phyloP scores from a whole-genome alignment of 2,797 vertebrate genomes.

The Myotis daubentonii region DNA sequence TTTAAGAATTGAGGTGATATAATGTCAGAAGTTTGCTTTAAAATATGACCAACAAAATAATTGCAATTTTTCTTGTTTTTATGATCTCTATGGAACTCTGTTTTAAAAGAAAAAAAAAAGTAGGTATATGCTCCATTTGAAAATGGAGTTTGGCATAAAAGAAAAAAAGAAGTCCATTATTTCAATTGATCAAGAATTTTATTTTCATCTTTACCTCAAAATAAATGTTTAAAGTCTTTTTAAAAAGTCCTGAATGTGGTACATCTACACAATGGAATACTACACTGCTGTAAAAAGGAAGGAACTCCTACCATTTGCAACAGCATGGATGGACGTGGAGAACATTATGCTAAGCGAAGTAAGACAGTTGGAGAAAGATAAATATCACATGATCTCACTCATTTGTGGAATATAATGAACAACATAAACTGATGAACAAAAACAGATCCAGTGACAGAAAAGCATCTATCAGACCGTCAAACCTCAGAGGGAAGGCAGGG shows the following conservation, averaged over 20 bases:
- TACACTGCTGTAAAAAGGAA: too few relatives aligned
- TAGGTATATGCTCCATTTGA: not conserved
- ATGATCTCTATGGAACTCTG: not conserved
- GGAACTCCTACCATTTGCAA: too few relatives aligned
- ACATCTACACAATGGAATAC: too few relatives aligned
- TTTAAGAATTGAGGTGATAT: not conserved
- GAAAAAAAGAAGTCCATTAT: not conserved
- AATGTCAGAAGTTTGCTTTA: slow-evolving; percentile 9
- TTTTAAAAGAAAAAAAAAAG: not conserved
- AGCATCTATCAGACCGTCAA: too few relatives aligned
- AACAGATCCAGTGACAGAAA: too few relatives aligned
- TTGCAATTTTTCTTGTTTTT: not conserved
- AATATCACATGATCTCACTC: too few relatives aligned
- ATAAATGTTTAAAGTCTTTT: slow-evolving; percentile 17
- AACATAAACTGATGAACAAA: too few relatives aligned
- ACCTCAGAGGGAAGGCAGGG: too few relatives aligned
- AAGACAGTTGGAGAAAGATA: too few relatives aligned
- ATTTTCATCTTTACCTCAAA: slow-evolving; percentile 30
- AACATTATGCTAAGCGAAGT: too few relatives aligned
- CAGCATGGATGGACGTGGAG: too few relatives aligned
- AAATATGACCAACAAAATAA: not conserved
- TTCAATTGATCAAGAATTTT: not conserved
- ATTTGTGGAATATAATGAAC: too few relatives aligned
- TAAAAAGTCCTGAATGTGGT: not conserved
- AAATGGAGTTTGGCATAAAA: slow-evolving; percentile 2